phyloP scores from a whole-genome alignment of 2,113 vertebrate species.

The Cygnus atratus region DNA sequence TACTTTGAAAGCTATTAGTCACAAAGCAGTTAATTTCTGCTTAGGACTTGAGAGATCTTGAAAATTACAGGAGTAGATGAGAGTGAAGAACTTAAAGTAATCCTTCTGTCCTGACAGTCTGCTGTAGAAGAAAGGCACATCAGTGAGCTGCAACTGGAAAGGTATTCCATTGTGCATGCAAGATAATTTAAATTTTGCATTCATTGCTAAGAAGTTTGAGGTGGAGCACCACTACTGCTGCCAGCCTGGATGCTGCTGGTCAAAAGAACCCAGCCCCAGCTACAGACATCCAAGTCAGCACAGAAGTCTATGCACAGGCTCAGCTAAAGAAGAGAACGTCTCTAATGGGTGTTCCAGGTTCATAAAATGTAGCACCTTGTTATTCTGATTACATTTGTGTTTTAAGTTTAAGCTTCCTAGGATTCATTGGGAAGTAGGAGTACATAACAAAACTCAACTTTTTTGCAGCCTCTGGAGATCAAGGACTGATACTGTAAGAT shows the following conservation, averaged over 20 bases:
- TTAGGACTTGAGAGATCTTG: background rate
- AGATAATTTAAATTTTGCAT: background rate
- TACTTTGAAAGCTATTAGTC: background rate
- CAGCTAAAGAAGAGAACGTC: background rate
- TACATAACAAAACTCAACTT: background rate
- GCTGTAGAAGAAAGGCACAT: background rate
- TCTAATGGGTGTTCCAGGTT: background rate
- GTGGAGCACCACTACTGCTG: background rate
- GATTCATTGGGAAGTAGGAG: background rate
- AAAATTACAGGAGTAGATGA: background rate
- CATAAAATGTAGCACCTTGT: background rate
- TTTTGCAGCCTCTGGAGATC: background rate
- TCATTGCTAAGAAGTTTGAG: accelerated
- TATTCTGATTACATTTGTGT: background rate
- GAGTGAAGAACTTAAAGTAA: background rate
- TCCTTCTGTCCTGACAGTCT: background rate
- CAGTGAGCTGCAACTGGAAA: background rate
- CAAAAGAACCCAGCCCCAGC: background rate
- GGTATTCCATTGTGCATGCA: accelerated
- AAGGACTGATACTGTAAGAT: background rate
- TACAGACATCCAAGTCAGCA: accelerated
- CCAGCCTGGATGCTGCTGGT: background rate
- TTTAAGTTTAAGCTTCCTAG: background rate
- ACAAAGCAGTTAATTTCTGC: background rate
- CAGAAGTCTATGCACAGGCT: accelerated